Base-by-base conservation (phyloP, 2,888 invertebrate genomes). In the Mimumesa dahlbomi region DNA sequence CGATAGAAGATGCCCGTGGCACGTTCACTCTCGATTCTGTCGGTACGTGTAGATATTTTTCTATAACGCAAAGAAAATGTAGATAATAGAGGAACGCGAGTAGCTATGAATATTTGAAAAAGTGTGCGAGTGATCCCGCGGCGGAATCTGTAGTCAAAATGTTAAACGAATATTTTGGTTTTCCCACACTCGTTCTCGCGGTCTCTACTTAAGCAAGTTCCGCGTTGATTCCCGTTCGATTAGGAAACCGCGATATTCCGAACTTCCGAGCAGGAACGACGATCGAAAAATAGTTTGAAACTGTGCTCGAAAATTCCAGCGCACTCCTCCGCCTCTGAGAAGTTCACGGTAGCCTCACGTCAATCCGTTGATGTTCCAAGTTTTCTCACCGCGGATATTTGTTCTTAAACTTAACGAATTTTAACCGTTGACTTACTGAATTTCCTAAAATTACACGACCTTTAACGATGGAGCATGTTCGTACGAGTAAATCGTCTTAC, bases 231-330 rank as follows among this genome's bases (percentile, higher is more conserved):
- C 19, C 34, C 2, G 11, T 2, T 21, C 13, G 48, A 48, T 29
- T 13, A 9, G 29, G 9, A 48, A 58, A 58, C 59, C 43, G 14
- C 36, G 25, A 46, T 16, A 58, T 13, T 31, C 25, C 36, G 21
- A 52, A 40, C 21, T 31, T 29, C 31, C 21, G 9, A 34, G 31
- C n/a, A 4, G 7, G 43, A 25, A 22, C 50, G 18, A 19, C 50
- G 43, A 50, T 25, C 16, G 50, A 59, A 50, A 59, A 59, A 59
- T 59, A 59, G 59, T 59, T 59, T 14, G 7, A n/a, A 59, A 59
- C 59, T 59, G 36, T 50, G 25, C 13, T 34, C 31, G 21, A 31
- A 43, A 56, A 42, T 45, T 56, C 59, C 54, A 21, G 18, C 19
- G 11, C 16, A 6, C 13, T 2, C n/a, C 19, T 31, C 9, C 18